Evolutionary conservation across 2,113 vertebrate genomes (phyloP).

Genomic region (Actinemys pallida): DNA sequence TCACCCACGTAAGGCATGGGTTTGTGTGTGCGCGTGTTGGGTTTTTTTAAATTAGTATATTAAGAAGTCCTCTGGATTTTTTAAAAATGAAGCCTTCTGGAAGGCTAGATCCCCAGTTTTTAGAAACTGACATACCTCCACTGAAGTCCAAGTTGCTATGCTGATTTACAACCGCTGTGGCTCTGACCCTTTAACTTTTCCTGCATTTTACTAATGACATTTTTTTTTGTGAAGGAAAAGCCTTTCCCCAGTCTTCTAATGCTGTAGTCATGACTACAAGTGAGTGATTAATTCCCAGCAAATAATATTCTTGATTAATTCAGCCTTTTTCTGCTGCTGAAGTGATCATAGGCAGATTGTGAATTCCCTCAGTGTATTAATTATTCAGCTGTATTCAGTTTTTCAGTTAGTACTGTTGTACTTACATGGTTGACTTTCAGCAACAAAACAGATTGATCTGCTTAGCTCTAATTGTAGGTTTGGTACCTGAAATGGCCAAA

Average conservation of each 20-base stretch:
- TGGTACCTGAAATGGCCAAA: too few relatives aligned
- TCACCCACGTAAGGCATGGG: background rate
- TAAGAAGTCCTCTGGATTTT: background rate
- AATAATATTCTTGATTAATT: background rate
- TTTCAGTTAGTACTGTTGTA: background rate
- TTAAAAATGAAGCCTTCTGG: background rate
- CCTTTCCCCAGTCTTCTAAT: background rate
- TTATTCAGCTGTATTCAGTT: background rate
- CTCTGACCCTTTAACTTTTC: background rate
- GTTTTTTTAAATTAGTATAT: background rate
- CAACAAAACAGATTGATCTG: background rate
- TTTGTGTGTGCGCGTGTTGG: background rate
- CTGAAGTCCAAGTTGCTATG: background rate
- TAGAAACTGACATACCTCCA: background rate
- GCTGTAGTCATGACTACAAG: background rate
- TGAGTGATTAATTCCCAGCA: background rate
- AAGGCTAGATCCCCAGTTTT: background rate
- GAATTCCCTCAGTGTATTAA: rapidly evolving
- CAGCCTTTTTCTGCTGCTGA: background rate
- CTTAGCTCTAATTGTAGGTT: too few relatives aligned
- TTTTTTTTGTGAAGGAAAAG: background rate
- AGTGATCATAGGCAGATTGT: background rate
- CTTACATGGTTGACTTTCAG: background rate
- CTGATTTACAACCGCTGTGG: background rate
- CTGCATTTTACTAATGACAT: background rate